These are phyloP conservation scores for Bettongia penicillata DNA, from an alignment of 2,113 vertebrate species.

Conservation along the genomic window DNA sequence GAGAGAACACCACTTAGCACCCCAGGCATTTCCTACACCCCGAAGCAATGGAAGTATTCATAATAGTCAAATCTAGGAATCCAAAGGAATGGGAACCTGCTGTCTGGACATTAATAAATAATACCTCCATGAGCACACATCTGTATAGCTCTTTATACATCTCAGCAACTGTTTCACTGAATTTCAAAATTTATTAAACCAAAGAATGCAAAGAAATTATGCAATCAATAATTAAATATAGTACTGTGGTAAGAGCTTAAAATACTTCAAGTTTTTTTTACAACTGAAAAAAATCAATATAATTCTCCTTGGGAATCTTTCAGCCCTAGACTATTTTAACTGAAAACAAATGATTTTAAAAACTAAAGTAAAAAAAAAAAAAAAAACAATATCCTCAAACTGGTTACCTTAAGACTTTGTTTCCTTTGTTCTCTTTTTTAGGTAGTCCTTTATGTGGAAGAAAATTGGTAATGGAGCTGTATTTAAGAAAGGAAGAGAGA, in stretches of 20 bases:
- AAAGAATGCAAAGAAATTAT: background rate
- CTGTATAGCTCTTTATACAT: background rate
- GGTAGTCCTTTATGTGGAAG: constrained; percentile 13
- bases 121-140: background rate
- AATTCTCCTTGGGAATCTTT: background rate
- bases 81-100: background rate
- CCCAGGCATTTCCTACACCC: constrained; percentile 9
- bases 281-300: background rate
- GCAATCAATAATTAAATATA: background rate
- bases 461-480: constrained; percentile 6
- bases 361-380: background rate
- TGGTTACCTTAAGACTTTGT: background rate
- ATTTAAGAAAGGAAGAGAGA: constrained; percentile 20
- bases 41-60: constrained; percentile 42
- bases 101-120: background rate
- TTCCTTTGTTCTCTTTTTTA: constrained; percentile 21
- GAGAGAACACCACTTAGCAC: background rate
- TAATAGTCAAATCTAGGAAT: background rate
- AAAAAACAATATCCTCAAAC: background rate
- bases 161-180: background rate
- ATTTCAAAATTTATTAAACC: background rate
- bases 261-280: background rate
- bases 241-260: background rate
- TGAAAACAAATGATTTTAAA: background rate
- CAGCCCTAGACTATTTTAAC: background rate